Base-by-base conservation (phyloP, 2,888 invertebrate genomes). In the Elegia similella region DNA sequence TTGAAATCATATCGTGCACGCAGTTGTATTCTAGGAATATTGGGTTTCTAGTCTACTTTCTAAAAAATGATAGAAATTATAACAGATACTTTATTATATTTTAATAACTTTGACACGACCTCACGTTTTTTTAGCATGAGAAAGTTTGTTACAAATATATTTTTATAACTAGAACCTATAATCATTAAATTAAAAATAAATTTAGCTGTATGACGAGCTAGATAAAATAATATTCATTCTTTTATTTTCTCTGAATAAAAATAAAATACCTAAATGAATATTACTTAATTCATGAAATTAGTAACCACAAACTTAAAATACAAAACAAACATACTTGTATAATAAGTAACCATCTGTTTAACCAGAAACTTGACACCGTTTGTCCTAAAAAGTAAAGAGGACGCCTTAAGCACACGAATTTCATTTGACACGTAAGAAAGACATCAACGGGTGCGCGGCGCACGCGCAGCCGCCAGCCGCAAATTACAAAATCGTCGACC, bases 371-470 rank as follows among this genome's bases (percentile, higher is more conserved):
- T 34, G 15, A 34, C 50, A 17, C 16, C 16, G 34, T 50, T 50
- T 50, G 17, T 34, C 16, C 50, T n/a, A 50, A 50, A 50, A 50
- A 50, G 12, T 16, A 16, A 34, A 50, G 34, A 16, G 34, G 12
- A 54, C 42, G 30, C 16, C 16, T 43, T 30, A 1, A 30, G 13
- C 23, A 43, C 12, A 54, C 43, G 29, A 42, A 58, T 55, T 52
- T 50, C 50, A 50, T 16, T 50, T 34, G 50, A 52, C 58, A 52
- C 59, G 57, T 69, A 71, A 59, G 65, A 80, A 78, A 80, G 80
- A 81, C 73, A 73, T 80, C 73, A 80, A 81, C 80, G 80, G 65
- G 62, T 30, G 72, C 67, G 67, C 67, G 32, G 34, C 57, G 73
- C 75, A 70, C 60, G 47, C 7, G 43, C 30, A 46, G 43, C 13